Base-by-base conservation (phyloP, 2,113 vertebrate species). In the Hippocampus comes region DNA sequence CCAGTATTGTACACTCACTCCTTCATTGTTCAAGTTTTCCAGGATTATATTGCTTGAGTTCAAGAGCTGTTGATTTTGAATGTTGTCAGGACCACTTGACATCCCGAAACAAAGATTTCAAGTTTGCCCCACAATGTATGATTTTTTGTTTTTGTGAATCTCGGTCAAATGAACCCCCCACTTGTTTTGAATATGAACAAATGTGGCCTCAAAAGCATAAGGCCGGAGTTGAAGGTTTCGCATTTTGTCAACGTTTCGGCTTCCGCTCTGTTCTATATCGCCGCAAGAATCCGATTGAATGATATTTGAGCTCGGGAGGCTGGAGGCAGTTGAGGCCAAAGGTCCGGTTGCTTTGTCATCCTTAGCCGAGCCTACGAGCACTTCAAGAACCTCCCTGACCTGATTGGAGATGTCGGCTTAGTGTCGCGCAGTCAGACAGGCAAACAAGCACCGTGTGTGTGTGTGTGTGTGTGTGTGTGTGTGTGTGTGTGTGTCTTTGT, bases 341-440 rank as follows among this genome's bases (percentile, higher is more conserved):
- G 64, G 64, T 77, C 79, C 77, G 63, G 42, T 68, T 64, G 59
- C 72, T 69, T 76, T 60, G 57, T 27, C 57, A 42, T 76, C 67
- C 67, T 42, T 69, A 51, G 65, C 72, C 68, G 65, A 55, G 69
- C 56, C 63, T 80, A 71, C 51, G 18, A 63, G 74, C 70, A 23
- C 59, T 71, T 75, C 75, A 59, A 72, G 63, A 83, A 73, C 70
- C 72, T 75, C 71, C 71, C 71, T 68, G 77, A 82, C 84, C 81
- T 79, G 84, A 73, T 83, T 87, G 83, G 64, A 84, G 80, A 86
- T 75, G 85, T 84, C 78, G 75, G 75, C 78, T 87, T 81, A 80
- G 79, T 85, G 82, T 86, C 83, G 80, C 78, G 84, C 76, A 86
- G 85, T 87, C 78, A 83, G 87, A 87, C 83, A 83, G 85, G 81